Evolutionary conservation across 2,113 vertebrate genomes (phyloP).

Genomic region (Carollia perspicillata): DNA sequence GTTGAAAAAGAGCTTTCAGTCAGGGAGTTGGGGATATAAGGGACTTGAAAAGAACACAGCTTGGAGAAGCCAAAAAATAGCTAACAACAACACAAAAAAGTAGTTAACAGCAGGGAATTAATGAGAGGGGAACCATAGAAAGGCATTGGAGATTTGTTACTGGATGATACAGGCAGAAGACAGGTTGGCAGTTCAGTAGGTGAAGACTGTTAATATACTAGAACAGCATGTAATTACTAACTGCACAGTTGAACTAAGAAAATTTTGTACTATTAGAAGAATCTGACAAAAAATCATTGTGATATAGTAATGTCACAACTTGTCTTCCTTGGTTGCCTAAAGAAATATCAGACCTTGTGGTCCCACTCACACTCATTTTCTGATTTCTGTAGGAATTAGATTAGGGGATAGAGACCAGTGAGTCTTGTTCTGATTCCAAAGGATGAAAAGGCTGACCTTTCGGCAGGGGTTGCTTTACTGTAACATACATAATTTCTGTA

Average conservation of each 20-base stretch:
- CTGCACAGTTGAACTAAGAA: background rate
- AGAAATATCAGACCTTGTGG: background rate
- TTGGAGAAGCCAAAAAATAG: background rate
- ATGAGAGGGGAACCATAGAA: background rate
- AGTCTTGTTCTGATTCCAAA: background rate
- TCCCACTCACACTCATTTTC: background rate
- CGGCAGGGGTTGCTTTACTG: background rate
- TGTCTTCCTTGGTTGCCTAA: background rate
- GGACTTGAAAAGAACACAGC: background rate
- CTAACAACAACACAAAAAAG: background rate
- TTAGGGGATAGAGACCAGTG: background rate
- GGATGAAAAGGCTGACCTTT: background rate
- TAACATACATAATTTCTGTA: background rate
- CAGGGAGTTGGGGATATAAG: background rate
- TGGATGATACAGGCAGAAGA: background rate
- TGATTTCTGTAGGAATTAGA: constrained; percentile 1
- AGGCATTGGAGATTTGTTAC: background rate
- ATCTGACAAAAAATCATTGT: background rate
- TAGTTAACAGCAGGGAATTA: background rate
- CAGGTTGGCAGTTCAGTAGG: background rate
- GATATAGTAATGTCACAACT: background rate
- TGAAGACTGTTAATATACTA: background rate
- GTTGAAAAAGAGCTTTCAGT: background rate
- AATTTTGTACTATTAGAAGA: background rate
- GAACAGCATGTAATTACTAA: background rate